These are phyloP conservation scores for Nephrocerus scutellatus DNA, from an alignment of 2,888 invertebrate genomes.

Conservation along the genomic window DNA sequence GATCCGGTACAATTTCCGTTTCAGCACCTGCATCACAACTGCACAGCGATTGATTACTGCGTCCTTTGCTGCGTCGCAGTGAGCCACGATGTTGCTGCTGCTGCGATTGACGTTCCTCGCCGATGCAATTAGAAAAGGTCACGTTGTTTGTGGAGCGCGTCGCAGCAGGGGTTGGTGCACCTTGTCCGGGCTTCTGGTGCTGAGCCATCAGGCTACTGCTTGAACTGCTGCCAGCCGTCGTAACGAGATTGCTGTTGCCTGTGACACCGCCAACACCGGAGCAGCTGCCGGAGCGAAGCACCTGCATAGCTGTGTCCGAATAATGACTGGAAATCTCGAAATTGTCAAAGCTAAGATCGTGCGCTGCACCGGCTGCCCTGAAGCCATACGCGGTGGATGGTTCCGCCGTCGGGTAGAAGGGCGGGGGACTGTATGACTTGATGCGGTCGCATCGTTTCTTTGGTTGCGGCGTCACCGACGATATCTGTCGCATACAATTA, in stretches of 20 bases:
- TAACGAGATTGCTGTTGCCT: conserved; percentile 24
- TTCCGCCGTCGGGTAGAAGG: conserved; percentile 28
- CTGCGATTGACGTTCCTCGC: conserved; percentile 27
- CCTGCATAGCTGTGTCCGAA: conserved; percentile 35
- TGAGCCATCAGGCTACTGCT: conserved; percentile 20
- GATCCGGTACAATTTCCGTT: conserved; percentile 44
- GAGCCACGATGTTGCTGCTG: conserved; percentile 35
- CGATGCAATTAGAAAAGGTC: conserved; percentile 42
- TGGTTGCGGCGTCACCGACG: conserved; percentile 16
- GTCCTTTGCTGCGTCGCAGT: conserved; percentile 42
- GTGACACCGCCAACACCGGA: conserved; percentile 25
- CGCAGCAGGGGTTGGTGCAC: conserved; percentile 13
- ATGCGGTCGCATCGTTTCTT: conserved; percentile 19
- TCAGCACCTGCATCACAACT: conserved; percentile 47
- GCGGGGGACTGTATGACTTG: conserved; percentile 26
- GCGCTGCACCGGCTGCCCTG: conserved; percentile 26
- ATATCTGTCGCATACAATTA: conserved; percentile 2
- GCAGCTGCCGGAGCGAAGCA: conserved; percentile 30
- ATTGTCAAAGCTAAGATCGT: conserved; percentile 30
- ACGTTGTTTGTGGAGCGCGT: conserved; percentile 32
- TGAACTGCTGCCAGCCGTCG: conserved; percentile 23
- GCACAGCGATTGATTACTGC: conserved; percentile 46
- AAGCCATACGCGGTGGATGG: conserved; percentile 29
- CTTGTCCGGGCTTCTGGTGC: conserved; percentile 12
- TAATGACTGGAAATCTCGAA: conserved; percentile 35